Evolutionary conservation across 2,113 vertebrate genomes (phyloP).

Genomic region (Trogon surrucura): DNA sequence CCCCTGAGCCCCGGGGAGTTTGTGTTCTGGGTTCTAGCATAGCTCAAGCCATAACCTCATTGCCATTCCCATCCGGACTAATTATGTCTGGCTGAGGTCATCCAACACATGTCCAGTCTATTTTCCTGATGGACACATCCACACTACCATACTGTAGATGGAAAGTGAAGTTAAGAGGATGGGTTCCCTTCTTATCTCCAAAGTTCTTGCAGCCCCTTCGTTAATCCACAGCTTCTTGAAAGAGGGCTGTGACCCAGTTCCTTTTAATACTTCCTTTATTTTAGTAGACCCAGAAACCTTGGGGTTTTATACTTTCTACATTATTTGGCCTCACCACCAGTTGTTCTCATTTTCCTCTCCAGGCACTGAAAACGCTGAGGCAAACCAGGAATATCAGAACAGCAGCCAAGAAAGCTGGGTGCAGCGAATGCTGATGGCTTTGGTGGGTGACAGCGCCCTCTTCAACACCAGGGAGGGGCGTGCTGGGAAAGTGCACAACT

Average conservation of each 20-base stretch:
- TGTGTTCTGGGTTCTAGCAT: neutral
- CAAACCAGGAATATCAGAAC: conserved; percentile 75
- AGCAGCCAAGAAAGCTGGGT: conserved; percentile 90
- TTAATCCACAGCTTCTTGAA: fast-evolving
- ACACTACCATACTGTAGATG: neutral
- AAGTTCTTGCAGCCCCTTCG: neutral
- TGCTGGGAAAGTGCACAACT: conserved; percentile 97
- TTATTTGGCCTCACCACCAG: neutral
- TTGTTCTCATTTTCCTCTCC: neutral
- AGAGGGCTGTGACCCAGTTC: neutral
- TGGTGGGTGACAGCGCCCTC: conserved; percentile 88
- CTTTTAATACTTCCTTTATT: neutral
- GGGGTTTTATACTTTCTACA: fast-evolving
- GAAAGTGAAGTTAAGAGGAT: neutral
- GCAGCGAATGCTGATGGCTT: conserved; percentile 90
- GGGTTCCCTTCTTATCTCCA: neutral
- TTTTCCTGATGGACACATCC: neutral
- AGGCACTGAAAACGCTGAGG: conserved; percentile 84
- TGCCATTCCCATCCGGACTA: neutral
- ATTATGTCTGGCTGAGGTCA: neutral
- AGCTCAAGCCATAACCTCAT: neutral
- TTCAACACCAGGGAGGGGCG: conserved; percentile 96
- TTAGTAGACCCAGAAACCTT: neutral
- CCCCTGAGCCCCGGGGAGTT: neutral
- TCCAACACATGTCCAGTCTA: neutral